These are phyloP conservation scores for Acronicta psi DNA, from an alignment of 2,888 invertebrate species.

Conservation along the genomic window DNA sequence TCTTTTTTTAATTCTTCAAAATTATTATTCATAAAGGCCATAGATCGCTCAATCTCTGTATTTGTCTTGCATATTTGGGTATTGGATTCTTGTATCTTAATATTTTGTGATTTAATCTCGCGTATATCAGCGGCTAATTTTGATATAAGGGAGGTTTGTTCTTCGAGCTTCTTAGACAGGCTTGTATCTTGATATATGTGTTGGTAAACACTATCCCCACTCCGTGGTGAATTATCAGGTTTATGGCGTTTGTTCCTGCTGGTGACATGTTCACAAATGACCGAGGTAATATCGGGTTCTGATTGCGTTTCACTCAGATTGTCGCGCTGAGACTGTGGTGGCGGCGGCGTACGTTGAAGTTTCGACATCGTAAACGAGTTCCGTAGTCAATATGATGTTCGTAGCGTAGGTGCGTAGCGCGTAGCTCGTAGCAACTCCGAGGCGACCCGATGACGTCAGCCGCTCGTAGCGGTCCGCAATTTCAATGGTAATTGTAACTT, in stretches of 20 bases:
- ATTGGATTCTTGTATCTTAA: slow-evolving; percentile 1
- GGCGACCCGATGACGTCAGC: slow-evolving; percentile 2
- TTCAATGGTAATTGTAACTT: neutral
- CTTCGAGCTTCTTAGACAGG: slow-evolving; percentile 1
- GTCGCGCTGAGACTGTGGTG: slow-evolving; percentile 3
- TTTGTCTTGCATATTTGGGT: slow-evolving; percentile 1
- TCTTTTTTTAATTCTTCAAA: slow-evolving; percentile 11
- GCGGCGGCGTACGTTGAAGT: slow-evolving; percentile 1
- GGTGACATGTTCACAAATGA: neutral
- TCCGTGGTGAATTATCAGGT: slow-evolving; percentile 2
- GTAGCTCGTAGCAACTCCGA: slow-evolving; percentile 1
- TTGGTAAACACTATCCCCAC: neutral
- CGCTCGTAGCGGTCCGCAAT: slow-evolving; percentile 3
- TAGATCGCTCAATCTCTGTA: slow-evolving; percentile 1
- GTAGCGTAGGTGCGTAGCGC: slow-evolving; percentile 3
- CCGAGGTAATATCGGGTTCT: slow-evolving; percentile 3
- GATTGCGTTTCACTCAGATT: slow-evolving; percentile 1
- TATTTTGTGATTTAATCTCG: slow-evolving; percentile 3
- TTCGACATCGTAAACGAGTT: slow-evolving; percentile 3
- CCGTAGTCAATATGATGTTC: slow-evolving; percentile 1
- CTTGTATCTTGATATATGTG: neutral
- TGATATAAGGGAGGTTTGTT: slow-evolving; percentile 2
- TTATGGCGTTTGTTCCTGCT: slow-evolving; percentile 2
- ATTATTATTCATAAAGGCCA: slow-evolving; percentile 1
- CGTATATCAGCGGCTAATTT: slow-evolving; percentile 1